A percentile compares a stretch with the other conserved stretches of the same genome.
Evolutionary conservation across 2,113 vertebrate species (phyloP).

Genomic region (Hyaena hyaena): DNA sequence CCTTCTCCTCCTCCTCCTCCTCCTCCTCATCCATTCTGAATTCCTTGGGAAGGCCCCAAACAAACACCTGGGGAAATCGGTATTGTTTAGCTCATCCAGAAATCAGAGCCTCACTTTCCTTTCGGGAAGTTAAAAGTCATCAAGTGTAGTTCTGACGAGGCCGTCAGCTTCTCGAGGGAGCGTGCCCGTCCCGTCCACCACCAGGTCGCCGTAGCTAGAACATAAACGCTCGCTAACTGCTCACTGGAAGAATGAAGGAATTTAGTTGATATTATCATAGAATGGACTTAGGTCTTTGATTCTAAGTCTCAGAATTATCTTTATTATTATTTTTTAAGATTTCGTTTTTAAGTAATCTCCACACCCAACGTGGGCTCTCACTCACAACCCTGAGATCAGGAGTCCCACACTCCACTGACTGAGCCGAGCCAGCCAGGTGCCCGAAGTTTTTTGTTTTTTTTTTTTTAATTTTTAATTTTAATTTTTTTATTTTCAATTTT

Average conservation of each 20-base stretch:
- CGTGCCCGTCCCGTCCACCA: neutral
- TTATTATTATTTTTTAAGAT: neutral
- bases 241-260: neutral
- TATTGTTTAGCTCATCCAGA: neutral
- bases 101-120: constrained; percentile 27
- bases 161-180: neutral
- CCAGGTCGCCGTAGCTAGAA: fast-evolving
- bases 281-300: neutral
- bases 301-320: neutral
- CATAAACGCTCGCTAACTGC: neutral
- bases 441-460: too few species aligned
- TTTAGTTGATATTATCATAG: neutral
- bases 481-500: too few species aligned
- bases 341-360: neutral
- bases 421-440: too few species aligned
- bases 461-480: too few species aligned
- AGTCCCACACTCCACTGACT: too few species aligned
- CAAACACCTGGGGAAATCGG: neutral
- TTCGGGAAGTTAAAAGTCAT: neutral
- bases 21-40: neutral
- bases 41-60: neutral
- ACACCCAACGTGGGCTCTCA: neutral
- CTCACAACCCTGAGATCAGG: neutral
- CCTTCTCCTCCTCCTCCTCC: neutral
- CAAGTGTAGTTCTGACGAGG: neutral